A percentile compares a stretch with the other conserved stretches of the same genome.
Evolutionary conservation across 2,797 vertebrate genomes (phyloP).

Genomic region (Brachyrhaphis roseni): DNA sequence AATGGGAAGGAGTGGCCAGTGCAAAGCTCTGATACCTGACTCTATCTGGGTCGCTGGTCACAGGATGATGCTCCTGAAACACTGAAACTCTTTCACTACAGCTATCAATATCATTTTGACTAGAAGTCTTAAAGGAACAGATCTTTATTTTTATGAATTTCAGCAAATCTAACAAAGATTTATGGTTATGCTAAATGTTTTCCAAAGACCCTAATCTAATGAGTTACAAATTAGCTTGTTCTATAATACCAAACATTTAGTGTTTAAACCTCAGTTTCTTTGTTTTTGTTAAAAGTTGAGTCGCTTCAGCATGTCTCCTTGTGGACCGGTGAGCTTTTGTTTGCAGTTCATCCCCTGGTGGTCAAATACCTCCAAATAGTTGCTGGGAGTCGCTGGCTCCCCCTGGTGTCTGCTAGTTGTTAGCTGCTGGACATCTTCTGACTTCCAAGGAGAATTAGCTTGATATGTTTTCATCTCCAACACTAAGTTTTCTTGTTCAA

Average conservation of each 20-base stretch:
- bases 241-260: not conserved
- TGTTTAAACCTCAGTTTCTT: not conserved
- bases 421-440: not conserved
- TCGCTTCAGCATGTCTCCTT: not conserved
- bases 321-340: not conserved
- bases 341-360: not conserved
- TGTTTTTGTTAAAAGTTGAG: not conserved
- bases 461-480: not conserved
- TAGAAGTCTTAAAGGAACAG: not conserved
- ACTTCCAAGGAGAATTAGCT: not conserved
- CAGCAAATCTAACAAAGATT: not conserved
- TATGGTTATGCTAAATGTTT: not conserved
- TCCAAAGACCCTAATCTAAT: not conserved
- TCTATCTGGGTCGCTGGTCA: constrained; percentile 58
- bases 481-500: not conserved
- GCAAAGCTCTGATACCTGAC: constrained; percentile 60
- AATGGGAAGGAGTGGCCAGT: constrained; percentile 16
- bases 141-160: not conserved
- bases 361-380: not conserved
- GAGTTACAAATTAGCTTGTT: not conserved
- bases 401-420: not conserved
- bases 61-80: constrained; percentile 6
- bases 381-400: not conserved
- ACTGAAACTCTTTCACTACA: constrained; percentile 24
- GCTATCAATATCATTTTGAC: not conserved